Base-by-base conservation (phyloP, 2,888 invertebrate genomes). In the Eupithecia abbreviata region DNA sequence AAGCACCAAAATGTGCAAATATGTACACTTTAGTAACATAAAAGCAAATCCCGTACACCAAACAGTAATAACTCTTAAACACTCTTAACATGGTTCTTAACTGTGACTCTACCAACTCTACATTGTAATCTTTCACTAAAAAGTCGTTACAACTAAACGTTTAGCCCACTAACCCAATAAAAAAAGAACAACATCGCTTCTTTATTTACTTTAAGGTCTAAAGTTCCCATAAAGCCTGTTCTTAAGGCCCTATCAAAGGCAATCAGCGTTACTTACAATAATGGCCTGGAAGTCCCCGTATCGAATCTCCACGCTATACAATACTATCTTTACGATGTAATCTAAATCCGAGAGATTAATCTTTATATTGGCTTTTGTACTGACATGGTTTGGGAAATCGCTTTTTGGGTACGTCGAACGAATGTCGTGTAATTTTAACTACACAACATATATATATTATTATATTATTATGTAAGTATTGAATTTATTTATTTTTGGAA, bases 291-390 rank as follows among this genome's bases (percentile, higher is more conserved):
- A 74, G 73, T 49, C 72, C 77, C 77, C 73, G 77, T 77, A 81
- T 82, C 80, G 78, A 82, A 81, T 81, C 81, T 75, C 72, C 49
- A 55, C 62, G 71, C 72, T 68, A 51, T 73, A 84, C 84, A 84
- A 85, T 86, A 77, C 80, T 82, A 83, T 83, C 83, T 82, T 80
- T 80, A 81, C 80, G 80, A 80, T 85, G 87, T 87, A 89, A 90
- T 90, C 90, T 85, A 87, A 89, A 84, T 83, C 85, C 83, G 74
- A 71, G 80, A 84, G 86, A 86, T 87, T 85, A 86, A 87, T 87
- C 87, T 85, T 79, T 82, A 82, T 82, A 81, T 81, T 80, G 81
- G 74, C 75, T 77, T 83, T 85, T 82, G 82, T 81, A 76, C 67
- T 72, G 74, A 6, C 41, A 58, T 66, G 75, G 77, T 13, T 66